Conservation (phyloP, 2,113 vertebrate genomes). For the Tenrec ecaudatus region DNA sequence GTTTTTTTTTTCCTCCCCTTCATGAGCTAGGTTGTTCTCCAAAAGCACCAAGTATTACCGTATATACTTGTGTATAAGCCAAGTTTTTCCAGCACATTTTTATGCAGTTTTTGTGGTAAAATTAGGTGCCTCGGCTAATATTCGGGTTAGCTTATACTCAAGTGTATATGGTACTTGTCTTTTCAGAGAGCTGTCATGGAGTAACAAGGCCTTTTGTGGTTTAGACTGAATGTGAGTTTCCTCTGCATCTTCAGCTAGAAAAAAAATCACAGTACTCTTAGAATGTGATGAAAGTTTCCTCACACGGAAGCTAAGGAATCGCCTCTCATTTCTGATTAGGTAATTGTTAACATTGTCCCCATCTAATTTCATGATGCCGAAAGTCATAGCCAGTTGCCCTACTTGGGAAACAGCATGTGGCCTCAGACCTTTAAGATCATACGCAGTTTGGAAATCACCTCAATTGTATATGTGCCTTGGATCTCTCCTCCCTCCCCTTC, state of each 20-base stretch:
- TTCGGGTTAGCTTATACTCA: too few species aligned
- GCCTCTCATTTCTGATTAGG: slow-evolving; percentile 48
- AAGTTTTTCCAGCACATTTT: too few species aligned
- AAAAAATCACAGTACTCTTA: slow-evolving; percentile 16
- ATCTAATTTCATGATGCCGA: not conserved
- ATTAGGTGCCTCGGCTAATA: too few species aligned
- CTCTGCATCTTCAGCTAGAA: slow-evolving; percentile 3
- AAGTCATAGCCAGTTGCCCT: not conserved
- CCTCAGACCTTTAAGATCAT: slow-evolving; percentile 14
- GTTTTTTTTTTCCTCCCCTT: not conserved
- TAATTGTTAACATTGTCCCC: not conserved
- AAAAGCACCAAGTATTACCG: slow-evolving; percentile 63
- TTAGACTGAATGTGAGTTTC: slow-evolving; percentile 15
- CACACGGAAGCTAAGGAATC: slow-evolving; percentile 49
- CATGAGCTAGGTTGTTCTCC: slow-evolving; percentile 50
- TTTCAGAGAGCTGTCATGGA: slow-evolving; percentile 25
- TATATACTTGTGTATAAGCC: too few species aligned
- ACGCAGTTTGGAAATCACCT: not conserved
- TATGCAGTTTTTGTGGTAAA: too few species aligned
- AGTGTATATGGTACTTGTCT: not conserved
- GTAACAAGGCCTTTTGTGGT: slow-evolving; percentile 15
- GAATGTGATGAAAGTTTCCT: slow-evolving; percentile 39
- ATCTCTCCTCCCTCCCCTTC: not conserved
- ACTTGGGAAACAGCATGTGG: not conserved
- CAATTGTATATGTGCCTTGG: not conserved